Evolutionary conservation across 2,888 invertebrate genomes (phyloP).

Genomic region (Drosophila stalkeri): DNA sequence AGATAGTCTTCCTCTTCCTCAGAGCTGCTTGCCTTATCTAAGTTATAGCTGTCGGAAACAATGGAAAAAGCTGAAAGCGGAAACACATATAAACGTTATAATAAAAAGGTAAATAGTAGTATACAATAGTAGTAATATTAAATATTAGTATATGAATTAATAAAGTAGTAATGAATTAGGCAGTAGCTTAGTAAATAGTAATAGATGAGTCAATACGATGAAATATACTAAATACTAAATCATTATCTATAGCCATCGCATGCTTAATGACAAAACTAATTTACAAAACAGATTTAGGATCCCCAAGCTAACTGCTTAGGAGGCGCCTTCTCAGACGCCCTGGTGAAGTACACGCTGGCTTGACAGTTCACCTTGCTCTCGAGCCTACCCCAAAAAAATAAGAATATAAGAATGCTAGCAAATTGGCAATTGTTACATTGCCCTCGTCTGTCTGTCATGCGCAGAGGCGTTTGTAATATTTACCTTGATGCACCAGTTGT

Average conservation of each 20-base stretch:
- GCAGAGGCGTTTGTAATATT: constrained; percentile 30
- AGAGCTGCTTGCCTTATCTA: constrained; percentile 84
- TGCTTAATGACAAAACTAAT: not conserved
- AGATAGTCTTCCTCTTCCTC: constrained; percentile 86
- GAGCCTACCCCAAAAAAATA: constrained; percentile 7
- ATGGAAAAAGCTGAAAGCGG: constrained; percentile 88
- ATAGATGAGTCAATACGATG: not conserved
- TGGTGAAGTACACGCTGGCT: not conserved
- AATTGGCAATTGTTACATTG: constrained; percentile 18
- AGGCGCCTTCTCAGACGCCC: not conserved
- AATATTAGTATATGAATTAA: not conserved
- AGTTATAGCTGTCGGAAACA: constrained; percentile 89
- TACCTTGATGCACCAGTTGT: constrained; percentile 89
- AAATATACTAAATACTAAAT: not conserved
- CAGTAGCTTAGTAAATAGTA: not conserved
- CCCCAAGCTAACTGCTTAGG: not conserved
- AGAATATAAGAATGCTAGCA: not conserved
- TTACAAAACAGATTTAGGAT: not conserved
- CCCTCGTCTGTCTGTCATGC: constrained; percentile 26
- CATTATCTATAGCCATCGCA: not conserved
- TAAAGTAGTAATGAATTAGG: not conserved
- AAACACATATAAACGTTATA: not conserved
- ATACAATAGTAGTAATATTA: not conserved
- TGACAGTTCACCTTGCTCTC: not conserved
- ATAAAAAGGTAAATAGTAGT: not conserved